Base-by-base conservation (phyloP, 2,888 invertebrate genomes). In the Brachypalpus laphriformis region DNA sequence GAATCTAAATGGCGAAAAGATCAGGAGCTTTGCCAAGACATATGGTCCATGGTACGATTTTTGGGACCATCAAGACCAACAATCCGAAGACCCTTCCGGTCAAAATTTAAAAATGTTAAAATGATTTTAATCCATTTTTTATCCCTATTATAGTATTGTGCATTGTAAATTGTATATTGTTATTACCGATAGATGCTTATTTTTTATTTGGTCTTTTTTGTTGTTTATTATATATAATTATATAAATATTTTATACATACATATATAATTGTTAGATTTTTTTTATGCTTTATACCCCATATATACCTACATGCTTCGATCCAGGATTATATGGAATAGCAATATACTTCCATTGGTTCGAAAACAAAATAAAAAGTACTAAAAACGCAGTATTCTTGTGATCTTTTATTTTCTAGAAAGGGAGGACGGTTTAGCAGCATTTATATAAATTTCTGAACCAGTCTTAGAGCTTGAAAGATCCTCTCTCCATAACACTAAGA, bases 41-140 rank as follows among this genome's bases (percentile, higher is more conserved):
- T 97, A 96, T 90, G 97, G 97, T 0, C 97, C 97, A 0, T 97
- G 97, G 97, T 97, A 97, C 90, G 97, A 97, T 92, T 93, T 97
- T 85, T 97, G 97, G 97, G 97, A 91, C 71, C 88, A 88, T 74
- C 90, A 90, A 80, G 87, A 88, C 22, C 89, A 89, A 28, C 89
- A 87, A 34, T 49, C 65, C 11, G 75, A 71, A 28, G 65, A 76
- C 0, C 70, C 51, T 25, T 66, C 54, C 8, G 56, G 25, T 14
- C 57, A 75, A 40, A 71, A 42, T 18, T 70, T 56, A 14, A 83
- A 70, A 57, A 63, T 49, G 18, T 37, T 71, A 25, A 82, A 71
- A 42, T 82, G 63, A 76, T 1, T 0, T 31, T 37, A n/a, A 45
- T 16, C 5, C 25, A 70, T 34, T 37, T 14, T 42, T 34, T 14